Evolutionary conservation across 2,113 vertebrate species (phyloP).

Genomic region (Paramisgurnus dabryanus): DNA sequence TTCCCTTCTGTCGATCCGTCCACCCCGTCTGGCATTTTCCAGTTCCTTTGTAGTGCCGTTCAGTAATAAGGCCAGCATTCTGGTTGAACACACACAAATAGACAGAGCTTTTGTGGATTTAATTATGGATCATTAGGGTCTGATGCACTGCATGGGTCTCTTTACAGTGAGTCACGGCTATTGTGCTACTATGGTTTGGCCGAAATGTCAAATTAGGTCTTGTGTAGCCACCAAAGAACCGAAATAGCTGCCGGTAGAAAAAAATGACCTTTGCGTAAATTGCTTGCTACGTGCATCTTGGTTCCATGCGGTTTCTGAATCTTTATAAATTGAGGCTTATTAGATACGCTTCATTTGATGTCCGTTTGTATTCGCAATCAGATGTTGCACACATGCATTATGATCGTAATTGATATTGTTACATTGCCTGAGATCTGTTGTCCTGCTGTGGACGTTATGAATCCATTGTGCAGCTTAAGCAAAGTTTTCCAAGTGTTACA

Average conservation of each 20-base stretch:
- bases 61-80: conserved; percentile 6
- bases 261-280: conserved; percentile 42
- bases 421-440: conserved; percentile 7
- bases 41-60: conserved; percentile 19
- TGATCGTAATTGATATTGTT: not conserved
- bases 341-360: conserved; percentile 36
- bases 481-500: not conserved
- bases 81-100: conserved; percentile 33
- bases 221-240: conserved; percentile 19
- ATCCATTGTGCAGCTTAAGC: not conserved
- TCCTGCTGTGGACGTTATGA: not conserved
- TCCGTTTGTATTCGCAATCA: conserved; percentile 26
- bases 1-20: conserved; percentile 21
- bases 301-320: not conserved
- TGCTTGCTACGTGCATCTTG: not conserved
- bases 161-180: conserved; percentile 24
- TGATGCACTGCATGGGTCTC: conserved; percentile 38
- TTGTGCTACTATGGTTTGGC: conserved; percentile 39
- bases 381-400: conserved; percentile 21
- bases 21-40: conserved; percentile 4
- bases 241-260: not conserved
- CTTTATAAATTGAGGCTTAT: conserved; percentile 24
- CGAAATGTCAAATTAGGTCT: conserved; percentile 46
- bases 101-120: conserved; percentile 41
- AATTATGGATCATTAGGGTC: conserved; percentile 44